phyloP scores from a whole-genome alignment of 2,797 vertebrate species.

The Apodemus agrarius region DNA sequence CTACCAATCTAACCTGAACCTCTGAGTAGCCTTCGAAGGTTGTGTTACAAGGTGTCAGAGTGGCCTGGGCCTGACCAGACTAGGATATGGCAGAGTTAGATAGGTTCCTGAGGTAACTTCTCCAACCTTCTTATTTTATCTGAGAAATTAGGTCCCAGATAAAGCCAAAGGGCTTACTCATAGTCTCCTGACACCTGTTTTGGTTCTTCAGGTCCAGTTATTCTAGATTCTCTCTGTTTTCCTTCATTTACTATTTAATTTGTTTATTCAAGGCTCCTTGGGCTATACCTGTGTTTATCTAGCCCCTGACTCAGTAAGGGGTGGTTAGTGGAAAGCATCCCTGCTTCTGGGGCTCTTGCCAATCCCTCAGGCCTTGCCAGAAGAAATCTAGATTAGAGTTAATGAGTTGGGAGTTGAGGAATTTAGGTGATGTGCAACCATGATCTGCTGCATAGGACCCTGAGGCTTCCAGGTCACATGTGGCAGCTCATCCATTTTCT shows the following conservation, averaged over 20 bases:
- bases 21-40: not conserved
- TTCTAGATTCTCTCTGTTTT: not conserved
- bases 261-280: slow-evolving; percentile 2
- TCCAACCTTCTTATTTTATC: not conserved
- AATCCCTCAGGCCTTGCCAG: not conserved
- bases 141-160: not conserved
- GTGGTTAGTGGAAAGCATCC: not conserved
- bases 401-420: not conserved
- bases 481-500: not conserved
- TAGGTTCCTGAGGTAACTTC: not conserved
- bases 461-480: not conserved
- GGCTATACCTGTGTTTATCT: not conserved
- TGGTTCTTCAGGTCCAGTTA: not conserved
- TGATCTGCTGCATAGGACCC: not conserved
- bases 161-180: not conserved
- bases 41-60: slow-evolving; percentile 7
- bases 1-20: not conserved
- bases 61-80: not conserved
- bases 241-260: not conserved
- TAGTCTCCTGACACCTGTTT: not conserved
- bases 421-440: slow-evolving; percentile 9
- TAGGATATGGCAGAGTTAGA: not conserved
- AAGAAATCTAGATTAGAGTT: slow-evolving; percentile 27
- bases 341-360: slow-evolving; percentile 25
- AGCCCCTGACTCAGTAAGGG: not conserved